Evolutionary conservation across 1,140 invertebrate species (phyloP), one percentile per base, ranked within the genome.

Genomic region (Hestina assimilis): DNA sequence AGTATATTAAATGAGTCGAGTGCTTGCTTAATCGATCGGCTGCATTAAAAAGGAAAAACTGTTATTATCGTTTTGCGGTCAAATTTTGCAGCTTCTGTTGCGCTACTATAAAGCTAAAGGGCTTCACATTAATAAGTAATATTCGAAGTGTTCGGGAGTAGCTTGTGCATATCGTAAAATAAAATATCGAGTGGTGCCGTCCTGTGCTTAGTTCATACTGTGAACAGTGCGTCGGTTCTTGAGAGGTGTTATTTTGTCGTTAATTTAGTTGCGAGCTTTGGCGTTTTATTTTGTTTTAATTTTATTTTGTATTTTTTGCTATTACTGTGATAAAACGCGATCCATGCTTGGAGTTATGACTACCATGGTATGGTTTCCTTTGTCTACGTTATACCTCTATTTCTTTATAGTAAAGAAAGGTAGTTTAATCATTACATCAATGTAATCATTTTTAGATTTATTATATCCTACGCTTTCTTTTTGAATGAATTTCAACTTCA

Each of bases 331-430:
- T 69, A 77, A 83, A 86, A 76, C 81, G 79, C 83, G 80, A 88
- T 83, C 85, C 82, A 88, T 88, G 85, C 85, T 88, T 81, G 85
- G 85, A 86, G 85, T 85, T 88, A 88, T 88, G 85, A 88, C 85
- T 85, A 88, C 85, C 81, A 88, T 88, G 85, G 85, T 88, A 88
- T 86, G 85, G 85, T 88, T 88, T 86, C 76, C 85, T 88, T 88
- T 88, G 85, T 88, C 78, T 84, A 80, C 72, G 72, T 83, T 79
- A 79, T 78, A 79, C 53, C 69, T 72, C 69, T 75, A 75, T 52
- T 71, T 75, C 69, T 81, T 75, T 63, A 72, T 83, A 77, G 72
- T 75, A 74, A 75, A 66, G 61, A 69, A 72, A 72, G 70, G 61
- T 82, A 82, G 82, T 67, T 74, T 66, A 66, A 59, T 73, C 67